Evolutionary conservation across 2,797 vertebrate genomes (phyloP), one percentile per base, ranked within the genome.

Genomic region (Syngnathus rostellatus): DNA sequence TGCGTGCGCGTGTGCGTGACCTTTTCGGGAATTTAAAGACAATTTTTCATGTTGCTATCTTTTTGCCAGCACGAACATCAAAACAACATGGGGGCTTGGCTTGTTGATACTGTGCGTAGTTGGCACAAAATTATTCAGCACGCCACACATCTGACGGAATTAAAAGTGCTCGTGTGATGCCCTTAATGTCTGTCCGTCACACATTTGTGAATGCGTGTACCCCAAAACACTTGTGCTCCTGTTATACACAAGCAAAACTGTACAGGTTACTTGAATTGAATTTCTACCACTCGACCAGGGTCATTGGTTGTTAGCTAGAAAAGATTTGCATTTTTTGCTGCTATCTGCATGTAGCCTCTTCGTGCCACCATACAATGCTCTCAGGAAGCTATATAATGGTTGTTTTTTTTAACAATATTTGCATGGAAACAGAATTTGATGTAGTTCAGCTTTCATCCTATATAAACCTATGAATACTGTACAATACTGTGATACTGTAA

Each of bases 11-110:
- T 72, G 54, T 60, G 67, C 40, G 59, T 79, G 79, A 86, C 85
- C 86, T 88, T 89, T 87, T 48, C 50, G 43, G 62, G 77, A 81
- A 76, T 75, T 72, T 12, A 81, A 77, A 79, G 73, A 69, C 67
- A 67, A n/a, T 69, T 84, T 80, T 79, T 81, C 79, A 77, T 69
- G 73, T 78, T 85, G 77, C 80, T 77, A 71, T 83, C 75, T 80
- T 72, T 78, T 73, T 81, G 53, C 74, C 69, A 50, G 68, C 61
- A 69, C 68, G 64, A 76, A 67, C 74, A 77, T 65, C 70, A 75
- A 83, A 76, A 77, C 63, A 71, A 72, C 77, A 68, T 83, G 68
- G 81, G 81, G 75, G 69, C 71, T 63, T 75, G 71, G 10, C 7
- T 12, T 25, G 50, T 19, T 17, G 21, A 51, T 25, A 51, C 39